These are phyloP conservation scores for Gambelia wislizenii DNA, from an alignment of 2,797 vertebrate species.

Conservation along the genomic window DNA sequence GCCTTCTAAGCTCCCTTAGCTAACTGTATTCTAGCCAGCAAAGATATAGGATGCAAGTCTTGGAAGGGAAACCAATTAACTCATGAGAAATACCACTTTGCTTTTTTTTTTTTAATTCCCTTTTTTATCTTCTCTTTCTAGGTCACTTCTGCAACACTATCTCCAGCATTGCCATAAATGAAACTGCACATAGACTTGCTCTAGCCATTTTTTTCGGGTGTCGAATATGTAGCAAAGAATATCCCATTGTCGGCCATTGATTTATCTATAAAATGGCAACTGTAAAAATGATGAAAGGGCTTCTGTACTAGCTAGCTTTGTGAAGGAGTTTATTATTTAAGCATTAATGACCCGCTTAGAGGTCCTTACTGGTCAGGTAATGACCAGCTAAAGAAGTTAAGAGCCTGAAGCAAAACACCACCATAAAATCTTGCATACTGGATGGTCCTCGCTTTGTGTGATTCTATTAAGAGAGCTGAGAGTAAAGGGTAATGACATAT, in stretches of 20 bases:
- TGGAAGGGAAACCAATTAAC: neutral
- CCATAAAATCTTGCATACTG: constrained; percentile 70
- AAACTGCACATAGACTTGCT: constrained; percentile 9
- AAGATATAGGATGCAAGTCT: neutral
- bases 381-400: constrained; percentile 76
- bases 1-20: neutral
- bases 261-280: constrained; percentile 76
- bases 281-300: constrained; percentile 74
- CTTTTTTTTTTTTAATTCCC: no score
- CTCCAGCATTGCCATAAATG: neutral
- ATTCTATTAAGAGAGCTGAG: constrained; percentile 68
- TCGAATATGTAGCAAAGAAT: constrained; percentile 59
- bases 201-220: neutral
- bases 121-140: neutral
- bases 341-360: constrained; percentile 75
- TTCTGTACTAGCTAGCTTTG: constrained; percentile 65
- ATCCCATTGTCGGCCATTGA: constrained; percentile 65
- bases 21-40: neutral
- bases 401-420: constrained; percentile 69
- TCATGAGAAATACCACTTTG: neutral
- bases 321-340: constrained; percentile 77
- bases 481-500: constrained; percentile 68
- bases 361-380: constrained; percentile 76
- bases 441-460: constrained; percentile 62
- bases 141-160: neutral